A percentile compares a stretch with the other conserved stretches of the same genome.
Evolutionary conservation across 2,888 invertebrate species (phyloP).

Genomic region (Pomacea canaliculata): DNA sequence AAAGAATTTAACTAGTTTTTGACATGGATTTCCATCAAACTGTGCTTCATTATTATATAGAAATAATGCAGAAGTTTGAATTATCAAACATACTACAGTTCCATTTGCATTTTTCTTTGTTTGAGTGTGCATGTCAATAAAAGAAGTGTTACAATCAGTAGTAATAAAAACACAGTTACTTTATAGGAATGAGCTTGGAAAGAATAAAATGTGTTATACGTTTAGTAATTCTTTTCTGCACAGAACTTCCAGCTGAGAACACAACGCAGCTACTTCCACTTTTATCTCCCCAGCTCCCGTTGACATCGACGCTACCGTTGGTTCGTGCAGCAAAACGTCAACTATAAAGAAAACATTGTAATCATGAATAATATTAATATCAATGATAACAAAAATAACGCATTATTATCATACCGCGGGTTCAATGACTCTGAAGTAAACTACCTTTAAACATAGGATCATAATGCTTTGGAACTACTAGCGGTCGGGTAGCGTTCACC

Average conservation of each 20-base stretch:
- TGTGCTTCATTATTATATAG: too few species aligned
- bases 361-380: background rate
- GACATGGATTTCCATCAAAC: too few species aligned
- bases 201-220: conserved; percentile 26
- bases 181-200: too few species aligned
- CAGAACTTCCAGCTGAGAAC: conserved; percentile 54
- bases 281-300: conserved; percentile 40
- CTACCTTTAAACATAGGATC: conserved; percentile 57
- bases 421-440: background rate
- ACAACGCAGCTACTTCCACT: conserved; percentile 52
- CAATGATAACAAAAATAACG: background rate
- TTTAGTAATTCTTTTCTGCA: conserved; percentile 50
- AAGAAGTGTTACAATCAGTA: too few species aligned
- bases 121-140: too few species aligned
- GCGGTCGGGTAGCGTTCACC: conserved; percentile 29
- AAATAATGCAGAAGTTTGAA: too few species aligned
- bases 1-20: background rate
- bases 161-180: too few species aligned
- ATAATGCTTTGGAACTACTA: conserved; percentile 49
- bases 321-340: conserved; percentile 51
- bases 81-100: too few species aligned
- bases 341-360: conserved; percentile 40
- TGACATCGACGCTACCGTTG: conserved; percentile 42
- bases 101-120: too few species aligned
- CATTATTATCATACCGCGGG: too few species aligned